phyloP scores from a whole-genome alignment of 1,140 invertebrate species.

The Muscidifurax raptorellus region DNA sequence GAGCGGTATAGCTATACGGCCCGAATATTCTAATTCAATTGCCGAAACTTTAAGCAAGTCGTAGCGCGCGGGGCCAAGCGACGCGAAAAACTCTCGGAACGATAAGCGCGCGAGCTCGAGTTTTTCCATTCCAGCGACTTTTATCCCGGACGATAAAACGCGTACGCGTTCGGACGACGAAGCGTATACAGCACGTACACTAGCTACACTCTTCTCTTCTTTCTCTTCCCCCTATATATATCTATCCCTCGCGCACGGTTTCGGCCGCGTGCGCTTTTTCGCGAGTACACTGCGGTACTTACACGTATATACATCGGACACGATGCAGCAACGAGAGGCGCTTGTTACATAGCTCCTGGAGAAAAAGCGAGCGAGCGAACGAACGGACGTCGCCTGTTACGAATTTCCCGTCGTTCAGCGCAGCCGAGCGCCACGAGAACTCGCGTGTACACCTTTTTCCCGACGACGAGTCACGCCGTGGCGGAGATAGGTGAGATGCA shows the following conservation, averaged over 20 bases:
- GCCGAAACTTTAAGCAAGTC: conserved; percentile 20
- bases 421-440: neutral
- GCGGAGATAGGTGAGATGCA: neutral
- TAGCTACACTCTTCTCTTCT: neutral
- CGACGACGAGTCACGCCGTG: too few relatives aligned
- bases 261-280: neutral
- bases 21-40: conserved; percentile 47
- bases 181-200: neutral
- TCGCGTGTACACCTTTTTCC: neutral
- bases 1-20: too few relatives aligned
- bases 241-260: neutral
- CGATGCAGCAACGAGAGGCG: neutral
- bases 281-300: neutral
- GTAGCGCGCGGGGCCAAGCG: conserved; percentile 7
- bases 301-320: too few relatives aligned
- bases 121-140: conserved; percentile 43
- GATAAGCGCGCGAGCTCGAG: conserved; percentile 39
- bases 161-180: conserved; percentile 21
- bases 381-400: neutral
- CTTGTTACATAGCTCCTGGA: neutral
- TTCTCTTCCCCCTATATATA: neutral
- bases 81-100: conserved; percentile 25
- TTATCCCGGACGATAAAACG: conserved; percentile 39
- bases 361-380: neutral
- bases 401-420: neutral